Percentiles rank a stretch among this genome's conserved stretches.
Evolutionary conservation across 2,888 invertebrate species (phyloP).

Genomic region (Apotomis betuletana): DNA sequence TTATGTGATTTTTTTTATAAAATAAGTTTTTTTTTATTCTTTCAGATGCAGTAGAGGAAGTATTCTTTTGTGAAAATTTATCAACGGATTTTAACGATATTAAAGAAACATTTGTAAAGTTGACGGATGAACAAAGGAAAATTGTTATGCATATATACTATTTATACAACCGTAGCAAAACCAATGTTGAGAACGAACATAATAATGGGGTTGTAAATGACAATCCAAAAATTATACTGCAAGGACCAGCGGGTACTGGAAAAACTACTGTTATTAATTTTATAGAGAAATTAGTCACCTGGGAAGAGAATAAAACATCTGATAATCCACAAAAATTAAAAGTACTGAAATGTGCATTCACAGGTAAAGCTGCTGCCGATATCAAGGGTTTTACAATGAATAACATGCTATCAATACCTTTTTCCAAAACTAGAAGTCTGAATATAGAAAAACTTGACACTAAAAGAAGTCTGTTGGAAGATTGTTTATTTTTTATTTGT

Average conservation of each 20-base stretch:
- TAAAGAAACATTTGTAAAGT: background rate
- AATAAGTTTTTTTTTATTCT: background rate
- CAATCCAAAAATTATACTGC: background rate
- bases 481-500: background rate
- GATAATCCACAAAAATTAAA: background rate
- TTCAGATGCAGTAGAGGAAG: background rate
- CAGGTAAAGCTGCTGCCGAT: background rate
- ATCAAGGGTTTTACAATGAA: background rate
- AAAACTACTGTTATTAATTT: background rate
- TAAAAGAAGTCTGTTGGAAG: background rate
- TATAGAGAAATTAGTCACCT: background rate
- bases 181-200: no score
- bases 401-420: background rate
- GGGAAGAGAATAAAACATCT: background rate
- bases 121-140: background rate
- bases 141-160: background rate
- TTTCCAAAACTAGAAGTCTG: background rate
- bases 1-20: background rate
- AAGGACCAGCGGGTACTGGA: slow-evolving; percentile 3
- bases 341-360: background rate
- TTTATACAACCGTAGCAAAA: no score
- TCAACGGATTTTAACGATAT: background rate
- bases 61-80: background rate
- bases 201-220: no score
- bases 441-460: background rate